Evolutionary conservation across 2,797 vertebrate genomes (phyloP), one percentile per base, ranked within the genome.

Genomic region (Xenentodon cancila): DNA sequence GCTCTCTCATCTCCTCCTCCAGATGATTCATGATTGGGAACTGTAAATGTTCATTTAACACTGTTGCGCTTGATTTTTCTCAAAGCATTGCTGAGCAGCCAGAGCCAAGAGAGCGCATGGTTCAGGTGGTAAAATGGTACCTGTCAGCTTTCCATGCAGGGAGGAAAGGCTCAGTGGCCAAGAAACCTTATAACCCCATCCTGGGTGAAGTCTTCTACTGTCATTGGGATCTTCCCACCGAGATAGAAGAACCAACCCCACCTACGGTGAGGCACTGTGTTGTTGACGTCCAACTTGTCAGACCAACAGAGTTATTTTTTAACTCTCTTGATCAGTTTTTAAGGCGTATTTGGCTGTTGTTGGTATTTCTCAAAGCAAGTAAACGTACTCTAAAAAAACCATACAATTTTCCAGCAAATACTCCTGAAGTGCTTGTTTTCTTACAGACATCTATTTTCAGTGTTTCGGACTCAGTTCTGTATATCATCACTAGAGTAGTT

Each of bases 121-220:
- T 98, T 30, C 93, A 98, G 4, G 96, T 99, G 84, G 96, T 99
- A 4, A 96, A 94, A 64, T 99, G 98, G 98, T 99, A 99, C 91
- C 94, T 99, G 74, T 99, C 97, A 48, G 97, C 97, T 57, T 99
- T 99, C 88, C 98, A 99, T 18, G 97, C 98, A 27, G 98, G 97
- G 73, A 94, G 98, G 85, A 99, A 97, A 91, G 97, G 97, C 53
- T 99, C 97, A 0, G 97, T 99, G 82, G 98, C 98, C 84, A 99
- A 99, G 89, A 99, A 99, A 82, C 97, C 98, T 59, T 99, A 99
- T 91, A 99, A 99, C 78, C 97, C 98, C 20, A 98, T 99, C 58
- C 88, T 99, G 82, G 98, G 98, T 1, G 97, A 99, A 82, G 97
- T 98, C 80, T 99, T 99, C 90, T 95, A 94, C 65, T 99, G 98